A percentile compares a stretch with the other conserved stretches of the same genome.
phyloP scores from a whole-genome alignment of 2,113 vertebrate species.

The Semnornis frantzii region DNA sequence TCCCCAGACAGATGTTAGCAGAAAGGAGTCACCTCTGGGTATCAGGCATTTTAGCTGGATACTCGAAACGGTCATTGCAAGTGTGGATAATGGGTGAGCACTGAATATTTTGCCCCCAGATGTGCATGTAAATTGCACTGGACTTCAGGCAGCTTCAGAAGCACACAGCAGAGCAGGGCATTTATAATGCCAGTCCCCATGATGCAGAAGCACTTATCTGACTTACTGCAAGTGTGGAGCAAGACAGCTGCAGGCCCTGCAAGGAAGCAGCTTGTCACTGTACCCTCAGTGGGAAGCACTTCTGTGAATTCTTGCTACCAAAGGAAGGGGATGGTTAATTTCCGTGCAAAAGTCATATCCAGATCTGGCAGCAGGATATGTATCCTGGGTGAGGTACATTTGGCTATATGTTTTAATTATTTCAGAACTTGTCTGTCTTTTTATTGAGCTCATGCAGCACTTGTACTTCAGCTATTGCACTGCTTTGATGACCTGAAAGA shows the following conservation, averaged over 20 bases:
- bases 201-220: conserved; percentile 12
- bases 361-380: not conserved
- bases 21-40: not conserved
- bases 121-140: not conserved
- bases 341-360: not conserved
- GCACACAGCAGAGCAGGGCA: not conserved
- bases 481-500: not conserved
- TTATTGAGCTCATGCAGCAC: not conserved
- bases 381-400: not conserved
- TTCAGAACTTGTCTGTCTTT: not conserved
- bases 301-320: not conserved
- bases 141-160: not conserved
- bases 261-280: not conserved
- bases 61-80: not conserved
- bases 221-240: conserved; percentile 8
- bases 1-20: not conserved
- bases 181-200: not conserved
- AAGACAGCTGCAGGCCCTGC: not conserved
- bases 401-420: not conserved
- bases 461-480: not conserved
- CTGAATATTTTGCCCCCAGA: not conserved
- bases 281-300: not conserved
- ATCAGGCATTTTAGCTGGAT: not conserved
- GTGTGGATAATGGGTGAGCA: not conserved
- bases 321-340: not conserved